phyloP scores from a whole-genome alignment of 2,113 vertebrate species.

The Fukomys damarensis region DNA sequence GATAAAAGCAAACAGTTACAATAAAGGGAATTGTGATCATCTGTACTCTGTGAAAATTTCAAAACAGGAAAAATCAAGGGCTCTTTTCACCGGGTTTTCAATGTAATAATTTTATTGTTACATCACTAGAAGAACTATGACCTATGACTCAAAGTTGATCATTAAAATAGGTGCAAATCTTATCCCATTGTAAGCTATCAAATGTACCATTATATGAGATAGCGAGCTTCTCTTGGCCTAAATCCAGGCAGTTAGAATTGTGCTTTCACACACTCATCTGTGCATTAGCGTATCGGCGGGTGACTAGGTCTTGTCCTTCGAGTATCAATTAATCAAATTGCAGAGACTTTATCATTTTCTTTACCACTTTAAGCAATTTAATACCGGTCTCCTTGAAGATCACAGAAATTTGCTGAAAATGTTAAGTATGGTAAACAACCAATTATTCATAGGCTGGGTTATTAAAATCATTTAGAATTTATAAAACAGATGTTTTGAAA shows the following conservation, averaged over 20 bases:
- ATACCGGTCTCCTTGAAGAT: slow-evolving; percentile 53
- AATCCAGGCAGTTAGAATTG: slow-evolving; percentile 62
- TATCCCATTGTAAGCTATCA: slow-evolving; percentile 16
- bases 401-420: slow-evolving; percentile 63
- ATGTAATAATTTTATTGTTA: neutral
- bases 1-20: neutral
- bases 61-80: neutral
- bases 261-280: neutral
- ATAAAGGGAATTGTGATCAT: neutral
- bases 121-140: neutral
- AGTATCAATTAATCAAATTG: slow-evolving; percentile 61
- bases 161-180: slow-evolving; percentile 57
- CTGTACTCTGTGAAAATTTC: neutral
- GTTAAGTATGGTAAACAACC: slow-evolving; percentile 55
- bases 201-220: slow-evolving; percentile 51
- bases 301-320: slow-evolving; percentile 57
- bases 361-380: slow-evolving; percentile 60
- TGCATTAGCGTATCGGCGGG: slow-evolving; percentile 56
- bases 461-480: slow-evolving; percentile 66
- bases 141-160: slow-evolving; percentile 22
- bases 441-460: slow-evolving; percentile 58
- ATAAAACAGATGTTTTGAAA: slow-evolving; percentile 49
- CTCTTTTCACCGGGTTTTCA: neutral
- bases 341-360: slow-evolving; percentile 62
- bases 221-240: slow-evolving; percentile 63